phyloP scores from a whole-genome alignment of 2,888 invertebrate genomes.

The Xylophagus ater region DNA sequence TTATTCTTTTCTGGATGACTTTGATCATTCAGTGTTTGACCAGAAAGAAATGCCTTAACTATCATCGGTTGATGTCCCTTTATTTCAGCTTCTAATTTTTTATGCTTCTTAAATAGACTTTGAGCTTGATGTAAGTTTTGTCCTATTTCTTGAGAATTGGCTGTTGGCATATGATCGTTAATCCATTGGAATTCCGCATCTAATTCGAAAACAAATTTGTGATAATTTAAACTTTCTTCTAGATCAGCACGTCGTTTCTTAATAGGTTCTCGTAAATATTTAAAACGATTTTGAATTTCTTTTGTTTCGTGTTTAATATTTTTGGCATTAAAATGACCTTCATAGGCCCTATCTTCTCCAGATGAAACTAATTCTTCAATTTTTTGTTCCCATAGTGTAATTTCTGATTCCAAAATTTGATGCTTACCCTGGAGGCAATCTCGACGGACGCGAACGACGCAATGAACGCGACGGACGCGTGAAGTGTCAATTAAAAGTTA shows the following conservation, averaged over 20 bases:
- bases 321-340: slow-evolving; percentile 88
- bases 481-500: too few species aligned
- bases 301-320: slow-evolving; percentile 71
- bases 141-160: slow-evolving; percentile 62
- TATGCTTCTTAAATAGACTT: slow-evolving; percentile 84
- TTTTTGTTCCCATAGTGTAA: slow-evolving; percentile 70
- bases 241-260: slow-evolving; percentile 60
- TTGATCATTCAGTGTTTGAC: slow-evolving; percentile 59
- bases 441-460: too few species aligned
- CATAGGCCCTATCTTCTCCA: slow-evolving; percentile 83
- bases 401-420: slow-evolving; percentile 81
- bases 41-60: slow-evolving; percentile 70
- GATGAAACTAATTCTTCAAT: slow-evolving; percentile 64
- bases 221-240: slow-evolving; percentile 67
- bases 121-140: slow-evolving; percentile 87
- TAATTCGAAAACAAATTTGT: slow-evolving; percentile 89
- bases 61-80: slow-evolving; percentile 76
- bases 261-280: slow-evolving; percentile 61
- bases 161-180: slow-evolving; percentile 73
- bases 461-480: too few species aligned
- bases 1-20: slow-evolving; percentile 69
- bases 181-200: slow-evolving; percentile 94
- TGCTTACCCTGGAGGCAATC: too few species aligned
- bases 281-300: slow-evolving; percentile 57
- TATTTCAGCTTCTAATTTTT: slow-evolving; percentile 84